Evolutionary conservation across 2,113 vertebrate genomes (phyloP).

Genomic region (Heptranchias perlo): DNA sequence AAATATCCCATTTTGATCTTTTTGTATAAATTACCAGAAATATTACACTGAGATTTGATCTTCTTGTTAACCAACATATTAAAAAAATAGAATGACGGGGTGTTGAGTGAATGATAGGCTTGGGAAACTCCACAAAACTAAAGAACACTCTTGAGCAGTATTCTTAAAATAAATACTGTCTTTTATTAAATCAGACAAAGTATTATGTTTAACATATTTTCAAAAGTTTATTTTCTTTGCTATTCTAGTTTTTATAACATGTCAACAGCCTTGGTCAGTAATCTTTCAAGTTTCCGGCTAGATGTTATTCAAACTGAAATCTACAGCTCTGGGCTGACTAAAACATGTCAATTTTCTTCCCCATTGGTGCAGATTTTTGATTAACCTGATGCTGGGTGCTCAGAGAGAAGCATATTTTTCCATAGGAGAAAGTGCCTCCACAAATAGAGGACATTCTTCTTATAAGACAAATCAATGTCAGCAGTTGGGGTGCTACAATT

Average conservation of each 20-base stretch:
- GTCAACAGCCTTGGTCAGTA: neutral
- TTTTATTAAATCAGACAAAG: neutral
- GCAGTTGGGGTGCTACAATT: neutral
- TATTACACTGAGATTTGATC: neutral
- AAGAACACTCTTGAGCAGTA: neutral
- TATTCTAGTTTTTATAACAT: constrained; percentile 6
- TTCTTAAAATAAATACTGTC: constrained; percentile 9
- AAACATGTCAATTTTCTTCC: neutral
- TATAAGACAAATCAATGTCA: neutral
- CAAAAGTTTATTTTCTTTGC: constrained; percentile 23
- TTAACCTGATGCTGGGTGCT: neutral
- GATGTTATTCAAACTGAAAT: neutral
- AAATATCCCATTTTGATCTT: neutral
- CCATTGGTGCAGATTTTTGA: neutral
- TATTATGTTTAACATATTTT: neutral
- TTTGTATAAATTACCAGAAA: neutral
- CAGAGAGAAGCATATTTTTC: neutral
- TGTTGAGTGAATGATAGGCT: constrained; percentile 4
- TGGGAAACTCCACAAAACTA: constrained; percentile 7
- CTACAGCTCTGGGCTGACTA: neutral
- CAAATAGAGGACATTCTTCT: neutral
- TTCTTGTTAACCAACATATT: neutral
- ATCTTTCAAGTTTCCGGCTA: neutral
- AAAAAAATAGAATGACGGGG: neutral
- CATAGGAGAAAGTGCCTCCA: neutral